Percentiles rank a stretch among this genome's conserved stretches.
phyloP scores from a whole-genome alignment of 2,888 invertebrate species.

The Helleia helle region DNA sequence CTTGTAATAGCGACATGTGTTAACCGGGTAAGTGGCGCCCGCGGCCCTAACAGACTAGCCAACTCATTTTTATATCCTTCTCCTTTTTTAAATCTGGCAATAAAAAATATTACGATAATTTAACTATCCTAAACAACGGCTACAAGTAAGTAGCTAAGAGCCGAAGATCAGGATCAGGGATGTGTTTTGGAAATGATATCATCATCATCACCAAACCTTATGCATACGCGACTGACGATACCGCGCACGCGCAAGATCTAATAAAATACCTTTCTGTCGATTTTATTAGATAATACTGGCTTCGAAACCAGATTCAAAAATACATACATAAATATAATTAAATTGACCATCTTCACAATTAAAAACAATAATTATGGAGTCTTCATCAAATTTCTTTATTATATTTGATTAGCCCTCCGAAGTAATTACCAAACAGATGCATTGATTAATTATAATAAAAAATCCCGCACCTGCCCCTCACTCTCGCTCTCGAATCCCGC shows the following conservation, averaged over 20 bases:
- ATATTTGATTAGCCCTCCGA: slow-evolving; percentile 71
- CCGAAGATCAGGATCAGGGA: no score
- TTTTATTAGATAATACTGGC: no score
- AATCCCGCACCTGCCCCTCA: slow-evolving; percentile 55
- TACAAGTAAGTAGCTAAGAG: no score
- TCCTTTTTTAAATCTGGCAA: neutral
- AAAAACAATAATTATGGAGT: slow-evolving; percentile 22
- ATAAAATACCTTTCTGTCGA: no score
- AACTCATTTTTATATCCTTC: neutral
- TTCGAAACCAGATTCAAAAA: no score
- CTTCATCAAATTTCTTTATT: slow-evolving; percentile 61
- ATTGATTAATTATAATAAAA: slow-evolving; percentile 68
- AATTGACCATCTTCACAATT: slow-evolving; percentile 14
- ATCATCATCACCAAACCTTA: no score
- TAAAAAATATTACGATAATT: no score
- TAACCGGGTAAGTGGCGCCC: slow-evolving; percentile 54
- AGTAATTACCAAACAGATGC: slow-evolving; percentile 67
- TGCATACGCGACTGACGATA: no score
- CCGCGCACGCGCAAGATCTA: no score
- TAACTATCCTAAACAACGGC: no score
- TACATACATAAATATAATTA: no score
- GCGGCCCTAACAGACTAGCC: slow-evolving; percentile 25
- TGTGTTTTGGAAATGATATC: no score
- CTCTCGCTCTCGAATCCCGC: slow-evolving; percentile 33
- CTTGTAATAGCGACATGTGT: slow-evolving; percentile 47